These are phyloP conservation scores for Watsonalla cultraria DNA, from an alignment of 2,888 invertebrate genomes.

Conservation along the genomic window DNA sequence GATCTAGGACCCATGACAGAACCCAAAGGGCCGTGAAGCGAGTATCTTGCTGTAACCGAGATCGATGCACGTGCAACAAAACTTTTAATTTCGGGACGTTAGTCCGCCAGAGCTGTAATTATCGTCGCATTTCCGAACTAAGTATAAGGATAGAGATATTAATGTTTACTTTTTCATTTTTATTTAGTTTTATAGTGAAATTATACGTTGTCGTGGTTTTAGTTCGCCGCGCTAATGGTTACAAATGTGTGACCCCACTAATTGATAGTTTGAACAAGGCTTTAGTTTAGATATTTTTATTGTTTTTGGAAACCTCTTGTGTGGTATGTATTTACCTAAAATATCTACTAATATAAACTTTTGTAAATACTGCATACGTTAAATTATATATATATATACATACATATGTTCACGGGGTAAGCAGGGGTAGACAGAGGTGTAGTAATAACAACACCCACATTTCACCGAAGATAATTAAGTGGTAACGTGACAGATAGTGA, in stretches of 20 bases:
- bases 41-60: slow-evolving; percentile 16
- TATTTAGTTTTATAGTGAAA: slow-evolving; percentile 69
- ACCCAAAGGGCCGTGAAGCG: slow-evolving; percentile 10
- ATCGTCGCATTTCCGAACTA: slow-evolving; percentile 63
- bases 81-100: slow-evolving; percentile 72
- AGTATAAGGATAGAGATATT: slow-evolving; percentile 77
- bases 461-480: too few relatives aligned
- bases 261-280: slow-evolving; percentile 1
- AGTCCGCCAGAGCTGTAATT: slow-evolving; percentile 67
- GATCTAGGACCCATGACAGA: too few relatives aligned
- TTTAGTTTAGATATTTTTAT: slow-evolving; percentile 12
- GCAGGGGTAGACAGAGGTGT: too few relatives aligned
- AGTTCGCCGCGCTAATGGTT: slow-evolving; percentile 60
- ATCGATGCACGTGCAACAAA: slow-evolving; percentile 22
- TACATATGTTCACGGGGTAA: too few relatives aligned
- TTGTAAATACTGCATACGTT: neutral
- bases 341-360: too few relatives aligned
- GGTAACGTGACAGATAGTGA: too few relatives aligned
- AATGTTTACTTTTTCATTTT: slow-evolving; percentile 74
- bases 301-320: slow-evolving; percentile 6
- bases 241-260: slow-evolving; percentile 58
- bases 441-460: too few relatives aligned
- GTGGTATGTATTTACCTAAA: slow-evolving; percentile 4
- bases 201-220: slow-evolving; percentile 66
- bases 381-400: too few relatives aligned